phyloP scores from a whole-genome alignment of 1,140 invertebrate genomes.

The Neocloeon triangulifer region DNA sequence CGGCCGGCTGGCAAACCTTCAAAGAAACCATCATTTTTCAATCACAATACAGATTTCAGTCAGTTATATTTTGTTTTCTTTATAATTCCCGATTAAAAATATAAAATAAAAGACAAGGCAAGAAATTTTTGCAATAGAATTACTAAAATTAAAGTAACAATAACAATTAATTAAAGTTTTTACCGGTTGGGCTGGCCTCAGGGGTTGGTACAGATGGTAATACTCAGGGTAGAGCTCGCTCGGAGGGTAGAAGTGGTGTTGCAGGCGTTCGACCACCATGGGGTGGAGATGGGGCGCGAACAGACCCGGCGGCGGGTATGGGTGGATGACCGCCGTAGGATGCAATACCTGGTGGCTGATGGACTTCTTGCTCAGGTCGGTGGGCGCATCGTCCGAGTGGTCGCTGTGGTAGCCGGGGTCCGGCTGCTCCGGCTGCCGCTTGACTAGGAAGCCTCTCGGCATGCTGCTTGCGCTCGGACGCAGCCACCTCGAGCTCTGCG shows the following conservation, averaged over 20 bases:
- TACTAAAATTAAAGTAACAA: not conserved
- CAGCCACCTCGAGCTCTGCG: not conserved
- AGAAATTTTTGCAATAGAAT: not conserved
- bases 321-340: not conserved
- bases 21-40: not conserved
- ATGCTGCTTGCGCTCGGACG: not conserved
- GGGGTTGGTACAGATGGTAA: too few species aligned
- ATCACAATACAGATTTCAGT: not conserved
- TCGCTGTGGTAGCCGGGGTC: not conserved
- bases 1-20: not conserved
- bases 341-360: not conserved
- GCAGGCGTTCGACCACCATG: not conserved
- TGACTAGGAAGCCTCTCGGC: slow-evolving; percentile 3
- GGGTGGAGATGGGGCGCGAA: not conserved
- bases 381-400: not conserved
- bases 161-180: not conserved
- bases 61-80: not conserved
- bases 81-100: too few species aligned
- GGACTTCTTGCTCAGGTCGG: not conserved
- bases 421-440: not conserved
- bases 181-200: not conserved
- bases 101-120: not conserved
- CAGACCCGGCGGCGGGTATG: not conserved
- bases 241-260: not conserved
- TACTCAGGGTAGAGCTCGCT: too few species aligned